Base-by-base conservation (phyloP, 2,113 vertebrate genomes). In the Alexandromys fortis region DNA sequence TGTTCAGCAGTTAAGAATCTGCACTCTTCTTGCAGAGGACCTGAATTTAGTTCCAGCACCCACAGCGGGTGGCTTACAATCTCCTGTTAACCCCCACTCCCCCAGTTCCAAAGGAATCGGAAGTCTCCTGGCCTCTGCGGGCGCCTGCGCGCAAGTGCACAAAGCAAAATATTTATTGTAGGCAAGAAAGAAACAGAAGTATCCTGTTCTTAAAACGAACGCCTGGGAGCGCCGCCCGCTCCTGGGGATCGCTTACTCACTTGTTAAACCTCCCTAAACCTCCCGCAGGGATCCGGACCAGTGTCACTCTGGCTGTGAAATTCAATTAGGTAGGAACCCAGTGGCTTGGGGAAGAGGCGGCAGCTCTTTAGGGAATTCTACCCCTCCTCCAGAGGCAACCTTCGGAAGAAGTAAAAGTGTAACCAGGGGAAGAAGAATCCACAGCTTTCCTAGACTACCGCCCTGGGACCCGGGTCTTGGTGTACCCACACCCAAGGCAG, bases 391-490 rank as follows among this genome's bases (percentile, higher is more conserved):
- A 91, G 35, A 76, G 75, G 75, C 89, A 76, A 70, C 67, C 72
- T 70, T 9, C 67, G 28, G 68, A 96, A 93, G 67, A 85, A 47
- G 68, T 79, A 76, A 76, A 94, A 95, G 90, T 91, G 91, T 38
- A 96, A 96, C 96, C 92, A 76, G 90, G 22, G 49, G 28, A 78
- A 28, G 63, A 22, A 70, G 91, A 96, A 96, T 92, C 93, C 95
- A 96, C 88, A 97, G 70, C 95, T 95, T 55, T 85, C 79, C 70
- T 33, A 76, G 70, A 86, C 79, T 91, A 58, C 65, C 55, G 58
- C 72, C 76, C 47, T 78, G 68, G 24, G 73, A 73, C 75, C 38
- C 68, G 61, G 28, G 42, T 61, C 47, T 91, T 79, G 45, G 38
- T 55, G 38, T 77, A 83, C 17, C 63, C 87, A 94, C 45, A 81